These are phyloP conservation scores for Channa maculata DNA, from an alignment of 2,113 vertebrate genomes.

Conservation along the genomic window DNA sequence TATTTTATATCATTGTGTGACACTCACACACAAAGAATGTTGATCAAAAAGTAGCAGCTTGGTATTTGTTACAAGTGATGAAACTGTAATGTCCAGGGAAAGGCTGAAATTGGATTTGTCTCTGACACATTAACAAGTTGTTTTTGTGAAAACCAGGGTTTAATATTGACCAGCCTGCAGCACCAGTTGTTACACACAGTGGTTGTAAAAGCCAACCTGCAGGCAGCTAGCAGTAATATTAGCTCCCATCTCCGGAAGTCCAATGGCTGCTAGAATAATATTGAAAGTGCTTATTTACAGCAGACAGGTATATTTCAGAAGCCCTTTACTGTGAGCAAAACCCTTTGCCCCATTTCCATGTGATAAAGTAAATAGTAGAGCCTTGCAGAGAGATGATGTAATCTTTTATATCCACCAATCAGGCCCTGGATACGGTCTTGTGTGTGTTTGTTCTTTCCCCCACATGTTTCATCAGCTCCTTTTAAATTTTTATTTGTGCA, in stretches of 20 bases:
- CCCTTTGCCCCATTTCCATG: constrained; percentile 62
- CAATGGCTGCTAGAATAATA: constrained; percentile 60
- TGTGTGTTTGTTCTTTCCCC: constrained; percentile 31
- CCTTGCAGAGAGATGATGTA: constrained; percentile 45
- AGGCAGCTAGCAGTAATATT: constrained; percentile 40
- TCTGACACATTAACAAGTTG: constrained; percentile 52
- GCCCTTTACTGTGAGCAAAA: constrained; percentile 40
- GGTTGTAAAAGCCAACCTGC: constrained; percentile 37
- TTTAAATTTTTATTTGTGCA: constrained; percentile 47
- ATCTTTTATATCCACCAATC: constrained; percentile 57
- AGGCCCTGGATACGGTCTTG: constrained; percentile 9
- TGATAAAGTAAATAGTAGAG: constrained; percentile 62
- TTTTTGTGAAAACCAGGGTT: constrained; percentile 30
- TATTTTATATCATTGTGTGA: constrained; percentile 7
- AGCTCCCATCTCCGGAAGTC: constrained; percentile 52
- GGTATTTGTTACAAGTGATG: constrained; percentile 43
- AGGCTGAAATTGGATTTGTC: constrained; percentile 48
- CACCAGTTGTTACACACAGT: constrained; percentile 20
- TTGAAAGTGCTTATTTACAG: constrained; percentile 67
- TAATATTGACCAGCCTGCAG: constrained; percentile 49
- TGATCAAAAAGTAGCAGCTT: constrained; percentile 53
- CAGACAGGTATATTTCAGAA: constrained; percentile 45
- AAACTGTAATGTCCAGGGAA: constrained; percentile 28
- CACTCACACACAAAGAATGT: constrained; percentile 26
- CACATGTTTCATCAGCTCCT: constrained; percentile 34